A percentile compares a stretch with the other conserved stretches of the same genome.
phyloP scores from a whole-genome alignment of 2,113 vertebrate genomes.

The Eudorcas thomsonii region DNA sequence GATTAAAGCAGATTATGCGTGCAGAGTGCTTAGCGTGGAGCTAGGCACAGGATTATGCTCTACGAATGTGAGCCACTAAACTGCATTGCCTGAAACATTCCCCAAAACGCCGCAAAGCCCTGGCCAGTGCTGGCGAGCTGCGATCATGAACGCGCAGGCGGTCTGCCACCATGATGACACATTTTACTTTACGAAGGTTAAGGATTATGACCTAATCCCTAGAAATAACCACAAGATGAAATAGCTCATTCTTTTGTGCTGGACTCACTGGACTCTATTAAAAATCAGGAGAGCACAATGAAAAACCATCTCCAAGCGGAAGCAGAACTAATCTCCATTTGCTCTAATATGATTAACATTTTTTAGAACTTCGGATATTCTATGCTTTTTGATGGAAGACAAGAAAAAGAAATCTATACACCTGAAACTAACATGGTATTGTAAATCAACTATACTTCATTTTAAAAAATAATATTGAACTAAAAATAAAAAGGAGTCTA shows the following conservation, averaged over 20 bases:
- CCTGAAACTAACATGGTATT: not conserved
- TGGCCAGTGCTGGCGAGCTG: not conserved
- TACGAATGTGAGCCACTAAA: not conserved
- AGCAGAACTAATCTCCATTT: not conserved
- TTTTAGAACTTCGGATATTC: not conserved
- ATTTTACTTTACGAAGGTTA: not conserved
- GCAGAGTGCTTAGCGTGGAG: not conserved
- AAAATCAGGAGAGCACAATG: not conserved
- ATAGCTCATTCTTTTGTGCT: not conserved
- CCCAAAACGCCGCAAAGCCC: not conserved
- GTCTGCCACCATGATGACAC: not conserved
- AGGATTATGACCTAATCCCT: constrained; percentile 41
- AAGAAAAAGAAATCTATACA: not conserved
- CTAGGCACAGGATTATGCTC: not conserved
- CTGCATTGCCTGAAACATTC: not conserved
- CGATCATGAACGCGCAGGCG: not conserved
- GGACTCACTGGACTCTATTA: not conserved
- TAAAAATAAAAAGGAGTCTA: not conserved
- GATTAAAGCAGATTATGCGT: not conserved
- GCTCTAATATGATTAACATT: not conserved
- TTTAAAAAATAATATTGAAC: not conserved
- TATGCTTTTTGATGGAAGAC: not conserved
- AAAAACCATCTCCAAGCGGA: not conserved
- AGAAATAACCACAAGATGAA: not conserved
- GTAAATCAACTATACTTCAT: not conserved